Percentiles rank a stretch among this genome's conserved stretches.
These are phyloP conservation scores for Laodelphax striatellus DNA, from an alignment of 1,140 invertebrate species.

Conservation along the genomic window DNA sequence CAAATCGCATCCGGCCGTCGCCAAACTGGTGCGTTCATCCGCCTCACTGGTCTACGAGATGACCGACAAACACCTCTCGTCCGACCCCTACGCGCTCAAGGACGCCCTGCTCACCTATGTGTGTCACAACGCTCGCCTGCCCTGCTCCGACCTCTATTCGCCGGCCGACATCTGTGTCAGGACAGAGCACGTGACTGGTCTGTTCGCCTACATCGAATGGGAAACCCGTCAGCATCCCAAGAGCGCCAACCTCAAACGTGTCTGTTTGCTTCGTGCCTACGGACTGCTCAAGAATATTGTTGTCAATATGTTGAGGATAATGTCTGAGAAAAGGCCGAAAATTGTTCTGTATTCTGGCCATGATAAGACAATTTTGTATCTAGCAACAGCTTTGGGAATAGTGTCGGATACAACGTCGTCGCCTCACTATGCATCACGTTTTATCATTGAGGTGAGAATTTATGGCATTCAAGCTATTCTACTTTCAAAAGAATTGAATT, in stretches of 20 bases:
- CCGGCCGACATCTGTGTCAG: constrained; percentile 38
- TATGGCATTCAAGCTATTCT: too few relatives aligned
- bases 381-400: constrained; percentile 65
- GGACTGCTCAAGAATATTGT: constrained; percentile 67
- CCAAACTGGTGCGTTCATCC: constrained; percentile 48
- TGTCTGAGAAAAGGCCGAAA: constrained; percentile 62
- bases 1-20: constrained; percentile 53
- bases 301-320: constrained; percentile 61
- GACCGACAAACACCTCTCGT: constrained; percentile 41
- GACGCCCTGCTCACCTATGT: constrained; percentile 72
- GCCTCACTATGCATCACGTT: constrained; percentile 65
- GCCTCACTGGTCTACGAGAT: constrained; percentile 46
- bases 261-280: constrained; percentile 59
- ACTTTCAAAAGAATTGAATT: too few relatives aligned
- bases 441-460: constrained; percentile 61
- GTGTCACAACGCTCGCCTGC: constrained; percentile 68
- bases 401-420: constrained; percentile 43
- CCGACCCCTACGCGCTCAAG: constrained; percentile 54
- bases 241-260: constrained; percentile 47
- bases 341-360: constrained; percentile 84
- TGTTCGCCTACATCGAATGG: constrained; percentile 66
- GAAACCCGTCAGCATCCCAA: constrained; percentile 51
- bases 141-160: constrained; percentile 38
- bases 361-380: constrained; percentile 75
- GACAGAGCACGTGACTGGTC: constrained; percentile 53